Evolutionary conservation across 2,113 vertebrate species (phyloP), one percentile per base, ranked within the genome.

Genomic region (Numida meleagris): DNA sequence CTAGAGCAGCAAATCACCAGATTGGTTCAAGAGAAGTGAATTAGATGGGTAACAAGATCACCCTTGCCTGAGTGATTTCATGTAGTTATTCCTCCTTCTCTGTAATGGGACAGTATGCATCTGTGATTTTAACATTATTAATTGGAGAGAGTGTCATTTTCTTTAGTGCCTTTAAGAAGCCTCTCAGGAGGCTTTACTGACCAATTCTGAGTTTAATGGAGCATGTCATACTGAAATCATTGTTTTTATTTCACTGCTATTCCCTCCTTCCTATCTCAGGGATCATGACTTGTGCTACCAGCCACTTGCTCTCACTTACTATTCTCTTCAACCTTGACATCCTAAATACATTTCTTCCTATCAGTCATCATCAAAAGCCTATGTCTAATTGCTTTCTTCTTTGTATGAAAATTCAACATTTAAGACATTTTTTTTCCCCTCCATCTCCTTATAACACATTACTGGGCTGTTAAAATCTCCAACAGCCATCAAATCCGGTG

Each of bases 31-130:
- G 70, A 10, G 34, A 77, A 65, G 20, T 9, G 5, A 34, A 3
- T 33, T 38, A 14, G 12, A n/a, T 10, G 9, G 16, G 29, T 12
- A 62, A 67, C 0, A 0, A 61, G 50, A 20, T 0, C 7, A 40
- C 8, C 2, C 24, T 48, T 68, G 14, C 59, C 34, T 29, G 61
- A 9, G 29, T 7, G 13, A 27, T 23, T 53, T 61, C 14, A 66
- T 2, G 2, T 0, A 36, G 19, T 5, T 62, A 42, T 62, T 66
- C 1, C 23, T 78, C 67, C 46, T 29, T 29, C 16, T 74, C 17
- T 2, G 0, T 14, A 29, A 43, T 3, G 9, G 17, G 3, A 82
- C 5, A 42, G 21, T 33, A 53, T 29, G 21, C 13, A 45, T 38
- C 92, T 92, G 9, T 45, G 29, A 14, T 16, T 68, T 76, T 5